Evolutionary conservation across 2,888 invertebrate genomes (phyloP).

Genomic region (Hydrotaea cyrtoneurina): DNA sequence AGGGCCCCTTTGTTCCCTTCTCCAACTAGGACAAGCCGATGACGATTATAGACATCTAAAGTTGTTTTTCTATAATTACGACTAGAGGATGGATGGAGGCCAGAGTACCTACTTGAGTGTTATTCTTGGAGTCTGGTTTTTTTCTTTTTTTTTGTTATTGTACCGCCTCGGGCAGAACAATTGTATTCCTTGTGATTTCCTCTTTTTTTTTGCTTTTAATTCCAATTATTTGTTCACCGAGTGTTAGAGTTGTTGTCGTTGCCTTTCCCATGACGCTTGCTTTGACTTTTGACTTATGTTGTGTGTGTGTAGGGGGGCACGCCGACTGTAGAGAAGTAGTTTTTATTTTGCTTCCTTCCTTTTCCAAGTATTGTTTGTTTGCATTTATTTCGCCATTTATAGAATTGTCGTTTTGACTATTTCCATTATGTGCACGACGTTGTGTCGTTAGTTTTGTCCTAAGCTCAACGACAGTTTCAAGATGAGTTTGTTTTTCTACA

Average conservation of each 20-base stretch:
- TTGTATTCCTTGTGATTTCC: conserved; percentile 25
- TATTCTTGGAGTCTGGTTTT: neutral
- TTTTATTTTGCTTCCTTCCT: conserved; percentile 8
- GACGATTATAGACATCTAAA: conserved; percentile 29
- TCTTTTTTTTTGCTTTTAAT: neutral
- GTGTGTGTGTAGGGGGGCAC: too few species aligned
- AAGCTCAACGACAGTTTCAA: neutral
- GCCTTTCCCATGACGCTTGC: neutral
- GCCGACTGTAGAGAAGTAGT: neutral
- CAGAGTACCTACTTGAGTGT: neutral
- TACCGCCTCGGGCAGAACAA: neutral
- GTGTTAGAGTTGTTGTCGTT: neutral
- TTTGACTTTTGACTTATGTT: conserved; percentile 13
- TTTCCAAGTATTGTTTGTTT: neutral
- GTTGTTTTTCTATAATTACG: conserved; percentile 31
- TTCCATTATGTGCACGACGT: neutral
- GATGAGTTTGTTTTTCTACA: neutral
- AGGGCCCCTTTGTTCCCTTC: neutral
- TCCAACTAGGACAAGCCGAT: conserved; percentile 5
- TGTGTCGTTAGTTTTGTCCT: neutral
- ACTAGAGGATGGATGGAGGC: conserved; percentile 6
- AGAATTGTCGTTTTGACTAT: neutral
- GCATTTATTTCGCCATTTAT: neutral
- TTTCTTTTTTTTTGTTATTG: neutral
- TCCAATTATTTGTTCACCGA: conserved; percentile 22